phyloP scores from a whole-genome alignment of 2,797 vertebrate genomes.

The Sparus aurata region DNA sequence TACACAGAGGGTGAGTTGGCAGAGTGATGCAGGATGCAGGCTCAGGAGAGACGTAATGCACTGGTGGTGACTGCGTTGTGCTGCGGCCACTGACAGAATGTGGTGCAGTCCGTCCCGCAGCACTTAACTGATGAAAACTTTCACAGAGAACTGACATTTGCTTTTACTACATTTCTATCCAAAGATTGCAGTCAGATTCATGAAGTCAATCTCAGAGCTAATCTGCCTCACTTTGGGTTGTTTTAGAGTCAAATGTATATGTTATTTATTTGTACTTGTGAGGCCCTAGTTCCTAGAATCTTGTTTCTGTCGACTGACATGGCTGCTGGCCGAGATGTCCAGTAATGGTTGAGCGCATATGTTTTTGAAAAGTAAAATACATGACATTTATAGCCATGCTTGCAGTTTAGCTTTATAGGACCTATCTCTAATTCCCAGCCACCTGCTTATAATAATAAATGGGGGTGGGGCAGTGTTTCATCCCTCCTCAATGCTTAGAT shows the following conservation, averaged over 20 bases:
- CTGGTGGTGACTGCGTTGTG: constrained; percentile 4
- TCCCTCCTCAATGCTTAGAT: too few relatives aligned
- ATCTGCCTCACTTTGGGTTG: background rate
- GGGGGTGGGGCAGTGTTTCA: too few relatives aligned
- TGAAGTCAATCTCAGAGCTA: background rate
- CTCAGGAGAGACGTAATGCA: constrained; percentile 9
- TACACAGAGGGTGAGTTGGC: constrained; percentile 59
- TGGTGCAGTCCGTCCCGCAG: constrained; percentile 13
- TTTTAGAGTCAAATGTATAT: too few relatives aligned
- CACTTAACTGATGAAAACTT: background rate
- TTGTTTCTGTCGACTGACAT: too few relatives aligned
- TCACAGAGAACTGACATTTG: background rate
- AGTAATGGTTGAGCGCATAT: too few relatives aligned
- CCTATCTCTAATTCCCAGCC: too few relatives aligned
- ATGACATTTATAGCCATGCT: too few relatives aligned
- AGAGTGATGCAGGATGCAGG: constrained; percentile 39
- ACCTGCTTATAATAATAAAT: too few relatives aligned
- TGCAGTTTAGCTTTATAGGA: too few relatives aligned
- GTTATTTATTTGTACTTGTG: background rate
- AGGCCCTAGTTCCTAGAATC: background rate
- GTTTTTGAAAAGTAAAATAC: too few relatives aligned
- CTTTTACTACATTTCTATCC: background rate
- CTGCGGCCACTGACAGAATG: constrained; percentile 8
- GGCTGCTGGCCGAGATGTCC: too few relatives aligned
- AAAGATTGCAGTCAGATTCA: background rate